Base-by-base conservation (phyloP, 2,888 invertebrate species). In the Timema podura region DNA sequence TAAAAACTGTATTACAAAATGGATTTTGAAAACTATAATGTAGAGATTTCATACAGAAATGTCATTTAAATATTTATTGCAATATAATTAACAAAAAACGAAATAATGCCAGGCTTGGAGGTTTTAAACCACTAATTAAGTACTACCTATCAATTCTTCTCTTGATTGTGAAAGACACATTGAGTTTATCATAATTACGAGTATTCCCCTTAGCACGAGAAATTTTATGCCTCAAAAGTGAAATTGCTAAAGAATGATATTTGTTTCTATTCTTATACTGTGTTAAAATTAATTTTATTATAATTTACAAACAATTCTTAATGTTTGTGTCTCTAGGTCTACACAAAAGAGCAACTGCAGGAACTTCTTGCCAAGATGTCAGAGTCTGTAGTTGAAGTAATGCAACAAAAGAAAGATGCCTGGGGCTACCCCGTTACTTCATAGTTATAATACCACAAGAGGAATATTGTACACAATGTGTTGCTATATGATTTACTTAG, bases 341-440 rank as follows among this genome's bases (percentile, higher is more conserved):
- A 90, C 76, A 86, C 89, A 0, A 91, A 91, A 78, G 90, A 89
- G 73, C 91, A 92, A 78, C 80, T 95, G 65, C 85, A 88, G 70
- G 91, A 94, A 79, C 81, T 95, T 48, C 83, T 95, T 71, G 86
- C 86, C 46, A 91, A 91, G 79, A 84, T 95, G 54, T 87, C 90
- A 65, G 93, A 94, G 78, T 91, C 93, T 2, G 92, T 92, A 9
- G 81, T 94, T 15, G 81, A 87, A 10, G 81, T 94, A 71, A 82
- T 96, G 76, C 90, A 94, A 78, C 86, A 88, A 73, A 91, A 89
- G 76, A 85, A 86, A 77, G 95, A 95, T 85, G 91, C 95, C 67
- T 92, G 93, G 87, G 95, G 95, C 64, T 89, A 87, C 82, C 72
- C 71, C 13, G 47, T 70, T n/a, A 67, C 71, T 61, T 71, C 68